Evolutionary conservation across 2,888 invertebrate species (phyloP).

Genomic region (Craniophora ligustri): DNA sequence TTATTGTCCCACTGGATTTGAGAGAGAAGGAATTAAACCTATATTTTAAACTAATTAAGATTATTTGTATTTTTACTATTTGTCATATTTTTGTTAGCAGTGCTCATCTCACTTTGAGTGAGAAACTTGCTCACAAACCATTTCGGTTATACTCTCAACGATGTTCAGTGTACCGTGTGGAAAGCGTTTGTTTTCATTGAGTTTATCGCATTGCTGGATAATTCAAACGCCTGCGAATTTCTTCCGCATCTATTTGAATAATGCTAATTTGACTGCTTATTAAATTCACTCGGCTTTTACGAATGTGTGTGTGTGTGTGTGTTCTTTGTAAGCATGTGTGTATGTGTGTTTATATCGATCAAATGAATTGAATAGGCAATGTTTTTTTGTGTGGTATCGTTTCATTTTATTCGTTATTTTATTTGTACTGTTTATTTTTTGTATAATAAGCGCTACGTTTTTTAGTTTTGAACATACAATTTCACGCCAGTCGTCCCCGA

Average conservation of each 20-base stretch:
- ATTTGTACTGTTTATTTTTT: too few relatives aligned
- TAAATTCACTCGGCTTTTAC: slow-evolving; percentile 49
- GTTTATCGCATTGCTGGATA: slow-evolving; percentile 48
- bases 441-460: too few relatives aligned
- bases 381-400: too few relatives aligned
- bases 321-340: too few relatives aligned
- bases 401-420: too few relatives aligned
- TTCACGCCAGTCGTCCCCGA: too few relatives aligned
- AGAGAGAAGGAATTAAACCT: too few relatives aligned
- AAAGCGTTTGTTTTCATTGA: slow-evolving; percentile 26
- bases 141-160: neutral
- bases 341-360: slow-evolving; percentile 32
- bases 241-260: slow-evolving; percentile 54
- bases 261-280: slow-evolving; percentile 50
- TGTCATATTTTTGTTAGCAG: neutral
- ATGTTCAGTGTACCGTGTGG: slow-evolving; percentile 4
- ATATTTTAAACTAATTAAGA: too few relatives aligned
- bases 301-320: too few relatives aligned
- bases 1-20: too few relatives aligned
- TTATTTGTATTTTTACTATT: neutral
- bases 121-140: neutral
- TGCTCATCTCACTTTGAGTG: neutral
- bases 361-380: slow-evolving; percentile 9
- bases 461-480: too few relatives aligned
- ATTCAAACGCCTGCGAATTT: slow-evolving; percentile 51